phyloP scores from a whole-genome alignment of 2,797 vertebrate genomes.

The Psittacula echo region DNA sequence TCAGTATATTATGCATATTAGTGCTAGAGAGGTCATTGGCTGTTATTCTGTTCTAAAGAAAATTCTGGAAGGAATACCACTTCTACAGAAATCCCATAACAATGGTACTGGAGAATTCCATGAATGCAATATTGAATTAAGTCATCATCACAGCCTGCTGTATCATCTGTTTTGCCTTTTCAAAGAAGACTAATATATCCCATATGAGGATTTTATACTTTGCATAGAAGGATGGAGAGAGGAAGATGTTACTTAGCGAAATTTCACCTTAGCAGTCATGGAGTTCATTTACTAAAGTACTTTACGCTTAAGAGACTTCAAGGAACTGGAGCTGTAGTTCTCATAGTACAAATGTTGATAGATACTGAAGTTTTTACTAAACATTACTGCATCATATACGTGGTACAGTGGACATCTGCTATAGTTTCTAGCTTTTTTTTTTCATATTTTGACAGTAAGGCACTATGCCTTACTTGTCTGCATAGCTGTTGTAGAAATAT shows the following conservation, averaged over 20 bases:
- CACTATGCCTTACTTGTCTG: background rate
- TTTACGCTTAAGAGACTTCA: background rate
- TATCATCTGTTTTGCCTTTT: background rate
- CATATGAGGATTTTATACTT: background rate
- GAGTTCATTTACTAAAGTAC: background rate
- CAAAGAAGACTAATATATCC: background rate
- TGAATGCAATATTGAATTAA: background rate
- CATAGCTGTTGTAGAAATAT: background rate
- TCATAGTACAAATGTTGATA: background rate
- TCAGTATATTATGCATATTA: background rate
- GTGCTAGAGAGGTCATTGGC: background rate
- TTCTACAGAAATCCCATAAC: conserved; percentile 18
- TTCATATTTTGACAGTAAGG: background rate
- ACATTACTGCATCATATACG: background rate
- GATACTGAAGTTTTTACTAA: background rate
- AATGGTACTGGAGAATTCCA: conserved; percentile 27
- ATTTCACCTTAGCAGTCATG: background rate
- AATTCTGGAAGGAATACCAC: background rate
- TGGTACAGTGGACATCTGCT: background rate
- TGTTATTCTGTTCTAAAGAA: background rate
- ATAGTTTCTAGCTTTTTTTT: background rate
- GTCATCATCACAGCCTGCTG: background rate
- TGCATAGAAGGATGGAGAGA: background rate
- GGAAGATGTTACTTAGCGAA: background rate
- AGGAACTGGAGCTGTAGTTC: background rate